A percentile compares a stretch with the other conserved stretches of the same genome.
Conservation (phyloP, 2,797 vertebrate genomes). For the Emys orbicularis region DNA sequence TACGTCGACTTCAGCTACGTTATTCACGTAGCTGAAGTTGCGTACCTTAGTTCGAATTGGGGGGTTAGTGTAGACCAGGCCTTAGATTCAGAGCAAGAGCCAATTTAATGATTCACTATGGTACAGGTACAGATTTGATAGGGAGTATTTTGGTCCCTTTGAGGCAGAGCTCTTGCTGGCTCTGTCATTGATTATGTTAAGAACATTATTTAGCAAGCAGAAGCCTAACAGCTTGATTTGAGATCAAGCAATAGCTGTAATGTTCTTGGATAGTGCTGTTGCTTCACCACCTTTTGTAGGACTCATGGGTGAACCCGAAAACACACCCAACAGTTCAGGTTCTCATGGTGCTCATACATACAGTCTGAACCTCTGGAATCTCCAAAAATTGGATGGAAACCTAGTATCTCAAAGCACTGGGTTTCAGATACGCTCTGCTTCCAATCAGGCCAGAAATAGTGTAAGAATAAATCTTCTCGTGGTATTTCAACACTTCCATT, state of each 20-base stretch:
- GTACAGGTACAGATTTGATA: rapidly evolving
- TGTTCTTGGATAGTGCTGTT: neutral
- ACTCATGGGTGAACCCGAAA: neutral
- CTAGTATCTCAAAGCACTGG: neutral
- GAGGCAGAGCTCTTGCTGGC: neutral
- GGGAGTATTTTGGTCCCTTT: neutral
- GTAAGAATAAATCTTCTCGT: neutral
- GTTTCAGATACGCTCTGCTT: neutral
- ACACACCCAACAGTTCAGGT: neutral
- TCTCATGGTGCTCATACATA: neutral
- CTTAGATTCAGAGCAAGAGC: neutral
- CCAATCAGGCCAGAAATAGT: neutral
- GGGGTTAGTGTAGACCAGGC: too few relatives aligned
- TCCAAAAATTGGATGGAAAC: neutral
- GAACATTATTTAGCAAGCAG: neutral
- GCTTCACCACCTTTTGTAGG: neutral
- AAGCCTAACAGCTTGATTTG: neutral
- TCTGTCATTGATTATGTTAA: neutral
- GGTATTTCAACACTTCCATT: neutral
- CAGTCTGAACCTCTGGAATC: neutral
- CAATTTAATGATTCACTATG: neutral
- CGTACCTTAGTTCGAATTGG: too few relatives aligned
- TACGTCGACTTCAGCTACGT: too few relatives aligned
- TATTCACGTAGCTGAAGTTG: too few relatives aligned
- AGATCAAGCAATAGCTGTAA: neutral